These are phyloP conservation scores for Villa cingulata DNA, from an alignment of 2,888 invertebrate genomes.

Conservation along the genomic window DNA sequence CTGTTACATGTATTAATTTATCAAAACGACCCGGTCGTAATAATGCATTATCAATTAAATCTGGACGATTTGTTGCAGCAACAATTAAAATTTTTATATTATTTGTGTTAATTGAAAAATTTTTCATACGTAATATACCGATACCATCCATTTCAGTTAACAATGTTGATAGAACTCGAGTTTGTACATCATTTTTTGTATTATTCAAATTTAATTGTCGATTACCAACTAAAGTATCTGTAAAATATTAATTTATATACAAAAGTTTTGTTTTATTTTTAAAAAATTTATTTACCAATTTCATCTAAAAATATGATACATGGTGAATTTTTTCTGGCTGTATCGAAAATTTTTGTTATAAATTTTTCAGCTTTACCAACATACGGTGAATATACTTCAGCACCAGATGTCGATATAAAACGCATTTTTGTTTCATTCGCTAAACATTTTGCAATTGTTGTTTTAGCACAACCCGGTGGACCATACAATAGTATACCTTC, in stretches of 20 bases:
- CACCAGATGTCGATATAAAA: conserved; percentile 44
- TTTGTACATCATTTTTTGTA: conserved; percentile 43
- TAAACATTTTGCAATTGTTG: conserved; percentile 44
- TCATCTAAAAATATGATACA: conserved; percentile 51
- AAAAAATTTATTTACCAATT: conserved; percentile 34
- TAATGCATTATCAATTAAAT: conserved; percentile 47
- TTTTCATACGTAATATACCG: conserved; percentile 24
- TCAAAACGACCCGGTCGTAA: conserved; percentile 51
- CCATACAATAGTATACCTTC: conserved; percentile 48
- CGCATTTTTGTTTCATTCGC: conserved; percentile 41
- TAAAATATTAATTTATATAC: conserved; percentile 1
- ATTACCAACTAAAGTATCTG: conserved; percentile 39
- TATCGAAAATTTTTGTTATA: conserved; percentile 43
- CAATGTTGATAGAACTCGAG: conserved; percentile 45
- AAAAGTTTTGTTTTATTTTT: background rate
- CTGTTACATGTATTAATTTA: conserved; percentile 44
- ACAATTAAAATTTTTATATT: conserved; percentile 41
- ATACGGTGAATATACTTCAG: conserved; percentile 50
- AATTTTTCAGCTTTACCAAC: conserved; percentile 51
- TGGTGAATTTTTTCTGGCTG: conserved; percentile 45
- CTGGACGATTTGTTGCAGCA: conserved; percentile 51
- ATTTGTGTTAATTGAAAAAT: background rate
- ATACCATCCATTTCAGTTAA: conserved; percentile 55
- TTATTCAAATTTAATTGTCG: conserved; percentile 25
- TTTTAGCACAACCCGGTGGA: conserved; percentile 54